Percentiles rank a stretch among this genome's conserved stretches.
Conservation (phyloP, 2,888 invertebrate species). For the Chloroclysta siterata region DNA sequence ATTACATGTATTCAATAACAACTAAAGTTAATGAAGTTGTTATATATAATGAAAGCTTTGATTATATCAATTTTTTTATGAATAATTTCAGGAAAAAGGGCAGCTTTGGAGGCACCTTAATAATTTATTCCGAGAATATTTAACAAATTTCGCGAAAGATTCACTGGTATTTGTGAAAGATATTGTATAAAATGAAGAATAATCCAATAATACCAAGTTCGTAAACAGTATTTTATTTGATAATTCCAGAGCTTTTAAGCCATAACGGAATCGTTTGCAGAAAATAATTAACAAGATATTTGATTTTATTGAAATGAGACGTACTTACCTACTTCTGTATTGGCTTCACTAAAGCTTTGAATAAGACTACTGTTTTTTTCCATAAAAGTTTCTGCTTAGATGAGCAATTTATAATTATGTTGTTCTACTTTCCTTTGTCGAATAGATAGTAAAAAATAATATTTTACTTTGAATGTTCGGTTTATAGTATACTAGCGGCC, state of each 20-base stretch:
- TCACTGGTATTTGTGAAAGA: constrained; percentile 1
- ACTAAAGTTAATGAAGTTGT: neutral
- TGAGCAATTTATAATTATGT: too few species aligned
- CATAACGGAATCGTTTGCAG: neutral
- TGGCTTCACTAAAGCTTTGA: too few species aligned
- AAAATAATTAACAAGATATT: constrained; percentile 7
- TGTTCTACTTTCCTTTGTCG: too few species aligned
- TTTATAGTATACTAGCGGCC: too few species aligned
- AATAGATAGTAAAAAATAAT: too few species aligned
- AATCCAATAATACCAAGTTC: constrained; percentile 3
- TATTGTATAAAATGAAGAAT: constrained; percentile 10
- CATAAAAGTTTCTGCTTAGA: too few species aligned
- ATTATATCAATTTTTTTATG: neutral
- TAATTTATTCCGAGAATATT: neutral
- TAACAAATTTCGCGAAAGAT: neutral
- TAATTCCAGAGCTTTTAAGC: neutral
- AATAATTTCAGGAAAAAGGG: neutral
- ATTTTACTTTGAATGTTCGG: too few species aligned
- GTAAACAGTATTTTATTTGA: neutral
- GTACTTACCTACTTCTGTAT: neutral
- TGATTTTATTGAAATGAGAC: neutral
- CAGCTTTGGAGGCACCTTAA: neutral
- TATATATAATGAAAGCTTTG: too few species aligned
- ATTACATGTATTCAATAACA: neutral
- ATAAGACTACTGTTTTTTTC: too few species aligned